Evolutionary conservation across 2,113 vertebrate species (phyloP).

Genomic region (Pangasianodon gigas): DNA sequence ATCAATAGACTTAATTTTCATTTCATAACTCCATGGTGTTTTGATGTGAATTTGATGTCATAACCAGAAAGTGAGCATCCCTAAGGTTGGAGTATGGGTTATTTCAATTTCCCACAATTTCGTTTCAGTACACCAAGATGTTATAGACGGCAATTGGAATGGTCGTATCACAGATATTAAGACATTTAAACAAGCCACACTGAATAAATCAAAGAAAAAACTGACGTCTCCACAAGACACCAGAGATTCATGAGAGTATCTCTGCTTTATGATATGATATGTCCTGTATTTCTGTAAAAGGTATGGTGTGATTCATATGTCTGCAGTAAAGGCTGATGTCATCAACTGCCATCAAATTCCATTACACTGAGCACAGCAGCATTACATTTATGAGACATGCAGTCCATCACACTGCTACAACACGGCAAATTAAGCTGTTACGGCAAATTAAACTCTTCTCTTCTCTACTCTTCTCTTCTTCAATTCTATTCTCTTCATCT

Average conservation of each 20-base stretch:
- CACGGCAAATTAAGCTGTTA: slow-evolving; percentile 38
- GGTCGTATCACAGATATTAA: neutral
- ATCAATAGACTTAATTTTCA: neutral
- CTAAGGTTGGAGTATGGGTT: neutral
- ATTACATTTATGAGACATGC: slow-evolving; percentile 48
- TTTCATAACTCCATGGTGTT: neutral
- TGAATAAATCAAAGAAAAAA: neutral
- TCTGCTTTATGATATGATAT: slow-evolving; percentile 41
- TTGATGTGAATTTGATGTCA: neutral
- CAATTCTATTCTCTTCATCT: neutral
- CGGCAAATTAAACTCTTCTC: neutral
- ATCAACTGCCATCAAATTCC: neutral
- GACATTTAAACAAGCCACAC: neutral
- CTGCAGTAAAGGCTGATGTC: slow-evolving; percentile 36
- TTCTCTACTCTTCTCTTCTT: neutral
- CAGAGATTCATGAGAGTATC: slow-evolving; percentile 35
- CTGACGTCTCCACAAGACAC: slow-evolving; percentile 15
- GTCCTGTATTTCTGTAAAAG: slow-evolving; percentile 31
- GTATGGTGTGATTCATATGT: slow-evolving; percentile 31
- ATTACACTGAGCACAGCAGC: slow-evolving; percentile 46
- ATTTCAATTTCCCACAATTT: slow-evolving; percentile 1
- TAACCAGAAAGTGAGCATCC: neutral
- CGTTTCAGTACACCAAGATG: neutral
- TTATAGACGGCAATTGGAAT: neutral
- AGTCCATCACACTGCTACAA: slow-evolving; percentile 49